Base-by-base conservation (phyloP, 2,888 invertebrate genomes). In the Cetonia aurata region DNA sequence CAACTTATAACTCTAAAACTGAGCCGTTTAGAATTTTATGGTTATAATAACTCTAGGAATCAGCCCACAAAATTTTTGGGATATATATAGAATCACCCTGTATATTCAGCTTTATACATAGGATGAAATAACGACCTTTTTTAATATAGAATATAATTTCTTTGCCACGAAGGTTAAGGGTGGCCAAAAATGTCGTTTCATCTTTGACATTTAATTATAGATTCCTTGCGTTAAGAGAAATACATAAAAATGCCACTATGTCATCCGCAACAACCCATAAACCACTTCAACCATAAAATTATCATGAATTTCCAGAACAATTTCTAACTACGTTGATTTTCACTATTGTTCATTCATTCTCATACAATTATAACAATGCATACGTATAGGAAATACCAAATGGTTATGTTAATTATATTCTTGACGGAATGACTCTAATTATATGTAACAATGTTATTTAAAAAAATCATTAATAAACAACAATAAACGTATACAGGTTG, bases 141-240 rank as follows among this genome's bases (percentile, higher is more conserved):
- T 25, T 25, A 4, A 25, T 25, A 25, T 25, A 25, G 3, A 25
- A 25, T 3, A 25, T 4, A 25, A 25, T 48, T 50, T 62, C 9
- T 6, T 37, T 15, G 37, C 50, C 15, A 19, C 13, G 50, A 65
- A 52, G 15, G 62, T 37, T 57, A 42, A 44, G 50, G 62, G 62
- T 17, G 33, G 50, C 9, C n/a, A 12, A 60, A 60, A 65, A 65
- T 37, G 62, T 50, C 62, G 37, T 65, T 37, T 37, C 25, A 15
- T 37, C 33, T 50, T 41, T 50, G 37, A 65, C 50, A 65, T 62
- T 62, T 62, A 52, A 65, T 50, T 50, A 50, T 60, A 25, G 13
- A 60, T 60, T n/a, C 25, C 60, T 46, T 31, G 31, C 60, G 48
- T 60, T 31, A 31, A 60, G 9, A 42, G 31, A 48, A 60, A 9